phyloP scores from a whole-genome alignment of 2,888 invertebrate species.

The Drosophila anceps region DNA sequence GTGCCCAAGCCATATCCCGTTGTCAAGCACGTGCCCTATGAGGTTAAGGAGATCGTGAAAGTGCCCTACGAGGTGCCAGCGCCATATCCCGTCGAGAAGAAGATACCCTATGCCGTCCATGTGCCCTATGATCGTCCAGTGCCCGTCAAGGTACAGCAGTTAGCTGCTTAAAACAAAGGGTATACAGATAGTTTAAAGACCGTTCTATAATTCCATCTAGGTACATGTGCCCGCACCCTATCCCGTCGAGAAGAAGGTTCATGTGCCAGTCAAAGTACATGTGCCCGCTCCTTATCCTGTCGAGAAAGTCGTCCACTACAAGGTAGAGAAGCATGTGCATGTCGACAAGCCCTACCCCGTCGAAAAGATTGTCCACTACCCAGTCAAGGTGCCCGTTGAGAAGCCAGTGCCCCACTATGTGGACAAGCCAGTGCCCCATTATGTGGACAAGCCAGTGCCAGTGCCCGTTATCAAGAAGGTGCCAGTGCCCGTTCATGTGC shows the following conservation, averaged over 20 bases:
- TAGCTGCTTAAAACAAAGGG: background rate
- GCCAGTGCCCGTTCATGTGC: conserved; percentile 89
- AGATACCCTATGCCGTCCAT: conserved; percentile 91
- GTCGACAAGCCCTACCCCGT: conserved; percentile 92
- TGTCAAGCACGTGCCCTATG: conserved; percentile 89
- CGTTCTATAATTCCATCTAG: conserved; percentile 43
- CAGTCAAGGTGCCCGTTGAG: conserved; percentile 89
- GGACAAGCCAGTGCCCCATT: conserved; percentile 89
- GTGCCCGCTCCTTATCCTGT: conserved; percentile 92
- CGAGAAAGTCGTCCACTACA: conserved; percentile 88
- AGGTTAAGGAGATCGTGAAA: conserved; percentile 92
- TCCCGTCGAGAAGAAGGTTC: conserved; percentile 90
- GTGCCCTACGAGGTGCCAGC: conserved; percentile 92
- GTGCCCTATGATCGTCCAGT: conserved; percentile 92
- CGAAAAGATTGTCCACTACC: conserved; percentile 90
- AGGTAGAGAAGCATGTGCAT: conserved; percentile 90
- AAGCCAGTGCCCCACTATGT: conserved; percentile 89
- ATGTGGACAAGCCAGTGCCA: conserved; percentile 87
- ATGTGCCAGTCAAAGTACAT: conserved; percentile 90
- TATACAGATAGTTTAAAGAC: background rate
- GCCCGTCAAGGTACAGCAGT: conserved; percentile 87
- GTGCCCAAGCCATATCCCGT: conserved; percentile 91
- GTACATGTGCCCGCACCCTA: conserved; percentile 88
- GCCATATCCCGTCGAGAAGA: conserved; percentile 92
- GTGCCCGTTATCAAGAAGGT: conserved; percentile 88